Base-by-base conservation (phyloP, 2,113 vertebrate genomes). In the Mirounga angustirostris region DNA sequence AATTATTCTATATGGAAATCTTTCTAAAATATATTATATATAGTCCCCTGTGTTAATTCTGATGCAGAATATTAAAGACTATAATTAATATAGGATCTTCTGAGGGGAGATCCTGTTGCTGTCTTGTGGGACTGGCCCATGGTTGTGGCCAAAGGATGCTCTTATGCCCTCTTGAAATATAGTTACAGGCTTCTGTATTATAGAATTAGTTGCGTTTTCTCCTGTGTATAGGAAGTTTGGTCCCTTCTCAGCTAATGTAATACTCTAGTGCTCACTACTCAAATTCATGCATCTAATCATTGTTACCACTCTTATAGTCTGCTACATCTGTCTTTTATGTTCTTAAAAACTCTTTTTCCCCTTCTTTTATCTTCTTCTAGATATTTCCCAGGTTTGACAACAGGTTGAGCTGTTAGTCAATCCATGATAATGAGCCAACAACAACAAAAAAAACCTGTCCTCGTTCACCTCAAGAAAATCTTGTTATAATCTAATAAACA, bases 331-430 rank as follows among this genome's bases (percentile, higher is more conserved):
- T 40, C 26, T 93, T 65, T 82, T 61, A 83, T 11, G 69, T 11
- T 88, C 46, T 40, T 74, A 91, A 61, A 80, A 88, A 78, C 21
- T 74, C 33, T 54, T 76, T 92, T 58, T 43, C 24, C 22, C 30
- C 10, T 82, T 82, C 59, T 91, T 85, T 95, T 58, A 22, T 58
- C 71, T 78, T 76, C 19, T 82, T 76, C 19, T 82, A 83, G 12
- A 10, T 82, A 91, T 9, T 76, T 94, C 84, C 94, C 33, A 88
- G 56, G 36, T 91, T 83, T 91, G 13, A 96, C 40, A 93, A 97
- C 7, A 85, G 52, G 33, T 6, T 67, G 40, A 74, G 6, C 15
- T 84, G 9, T 87, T 63, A 33, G 74, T 81, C 73, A 94, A 33
- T 28, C 46, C 87, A 82, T 76, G 61, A 50, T 67, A 89, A 95